phyloP scores from a whole-genome alignment of 2,888 invertebrate genomes.

The Caenorhabditis sp. region DNA sequence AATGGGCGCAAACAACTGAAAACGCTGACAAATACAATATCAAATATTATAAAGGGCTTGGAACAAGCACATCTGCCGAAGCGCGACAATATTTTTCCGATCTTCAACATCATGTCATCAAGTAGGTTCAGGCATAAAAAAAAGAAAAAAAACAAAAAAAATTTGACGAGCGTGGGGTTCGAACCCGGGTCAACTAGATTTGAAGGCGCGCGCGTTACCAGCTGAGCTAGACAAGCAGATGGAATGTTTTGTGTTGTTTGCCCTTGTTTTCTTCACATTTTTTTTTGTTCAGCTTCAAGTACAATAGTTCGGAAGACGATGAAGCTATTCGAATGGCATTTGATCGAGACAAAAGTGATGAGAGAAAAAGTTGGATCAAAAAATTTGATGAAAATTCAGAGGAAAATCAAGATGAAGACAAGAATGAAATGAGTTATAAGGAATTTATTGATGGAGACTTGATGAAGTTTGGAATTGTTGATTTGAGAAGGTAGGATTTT shows the following conservation, averaged over 20 bases:
- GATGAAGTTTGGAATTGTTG: slow-evolving; percentile 41
- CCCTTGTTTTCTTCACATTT: no score
- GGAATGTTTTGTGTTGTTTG: no score
- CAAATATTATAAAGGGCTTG: slow-evolving; percentile 95
- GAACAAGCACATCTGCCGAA: slow-evolving; percentile 96
- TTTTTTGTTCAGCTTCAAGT: slow-evolving; percentile 40
- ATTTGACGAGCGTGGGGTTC: not conserved
- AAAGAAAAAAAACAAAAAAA: not conserved
- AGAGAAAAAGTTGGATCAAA: slow-evolving; percentile 96
- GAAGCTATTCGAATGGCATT: slow-evolving; percentile 91
- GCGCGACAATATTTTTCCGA: slow-evolving; percentile 97
- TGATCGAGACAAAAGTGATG: slow-evolving; percentile 88
- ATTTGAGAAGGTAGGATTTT: slow-evolving; percentile 40
- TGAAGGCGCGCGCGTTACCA: no score
- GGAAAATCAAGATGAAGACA: slow-evolving; percentile 2
- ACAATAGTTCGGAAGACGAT: slow-evolving; percentile 84
- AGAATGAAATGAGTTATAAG: slow-evolving; percentile 17
- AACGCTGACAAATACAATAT: slow-evolving; percentile 83
- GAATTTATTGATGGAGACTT: slow-evolving; percentile 47
- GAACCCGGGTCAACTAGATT: no score
- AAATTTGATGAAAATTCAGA: slow-evolving; percentile 77
- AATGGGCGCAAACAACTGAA: slow-evolving; percentile 88
- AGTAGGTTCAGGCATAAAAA: slow-evolving; percentile 11
- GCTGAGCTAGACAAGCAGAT: no score
- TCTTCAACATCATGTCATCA: slow-evolving; percentile 80